Percentiles rank a stretch among this genome's conserved stretches.
Evolutionary conservation across 2,113 vertebrate species (phyloP).

Genomic region (Herpailurus yagouaroundi): DNA sequence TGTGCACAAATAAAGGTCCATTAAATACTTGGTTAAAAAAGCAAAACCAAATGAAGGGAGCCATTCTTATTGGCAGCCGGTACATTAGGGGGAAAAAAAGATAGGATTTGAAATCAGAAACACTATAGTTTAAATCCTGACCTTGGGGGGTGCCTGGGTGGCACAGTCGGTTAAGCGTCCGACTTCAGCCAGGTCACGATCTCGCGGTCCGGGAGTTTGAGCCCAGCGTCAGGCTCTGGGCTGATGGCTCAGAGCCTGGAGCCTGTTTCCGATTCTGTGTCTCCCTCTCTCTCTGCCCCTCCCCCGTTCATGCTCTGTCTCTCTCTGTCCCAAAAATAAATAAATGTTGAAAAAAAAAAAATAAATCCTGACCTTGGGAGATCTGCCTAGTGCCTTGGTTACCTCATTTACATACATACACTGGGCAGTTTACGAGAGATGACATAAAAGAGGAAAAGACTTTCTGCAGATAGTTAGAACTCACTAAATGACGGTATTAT

Average conservation of each 20-base stretch:
- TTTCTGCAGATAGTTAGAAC: neutral
- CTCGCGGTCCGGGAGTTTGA: too few relatives aligned
- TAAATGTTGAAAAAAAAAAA: too few relatives aligned
- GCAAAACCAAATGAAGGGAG: neutral
- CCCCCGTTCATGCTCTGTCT: too few relatives aligned
- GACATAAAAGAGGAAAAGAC: neutral
- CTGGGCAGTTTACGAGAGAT: neutral
- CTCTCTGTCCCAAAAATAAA: too few relatives aligned
- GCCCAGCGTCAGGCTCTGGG: too few relatives aligned
- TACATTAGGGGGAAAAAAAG: neutral
- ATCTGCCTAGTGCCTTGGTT: neutral
- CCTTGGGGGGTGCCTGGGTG: neutral
- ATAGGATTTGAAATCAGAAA: slow-evolving; percentile 20
- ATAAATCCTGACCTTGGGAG: neutral
- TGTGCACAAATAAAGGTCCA: neutral
- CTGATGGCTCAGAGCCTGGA: too few relatives aligned
- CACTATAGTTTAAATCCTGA: neutral
- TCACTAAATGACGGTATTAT: neutral
- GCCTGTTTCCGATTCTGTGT: too few relatives aligned
- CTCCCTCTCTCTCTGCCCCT: too few relatives aligned
- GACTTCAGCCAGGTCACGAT: too few relatives aligned
- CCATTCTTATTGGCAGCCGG: neutral
- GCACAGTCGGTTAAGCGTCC: too few relatives aligned
- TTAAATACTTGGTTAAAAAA: slow-evolving; percentile 31
- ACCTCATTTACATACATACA: neutral